Evolutionary conservation across 2,888 invertebrate genomes (phyloP).

Genomic region (Phymatocera aterrima): DNA sequence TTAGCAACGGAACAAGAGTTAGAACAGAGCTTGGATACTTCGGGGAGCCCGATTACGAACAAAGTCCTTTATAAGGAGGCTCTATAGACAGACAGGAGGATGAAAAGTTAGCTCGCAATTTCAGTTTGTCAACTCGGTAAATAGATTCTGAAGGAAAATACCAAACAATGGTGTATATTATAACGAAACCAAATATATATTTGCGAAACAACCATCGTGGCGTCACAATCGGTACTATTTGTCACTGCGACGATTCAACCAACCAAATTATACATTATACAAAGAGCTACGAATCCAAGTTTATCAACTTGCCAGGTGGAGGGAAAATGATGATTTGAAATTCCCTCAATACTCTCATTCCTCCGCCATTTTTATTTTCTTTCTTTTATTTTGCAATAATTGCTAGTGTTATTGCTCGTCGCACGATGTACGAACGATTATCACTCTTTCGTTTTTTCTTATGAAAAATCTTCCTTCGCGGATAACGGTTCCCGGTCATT

Average conservation of each 20-base stretch:
- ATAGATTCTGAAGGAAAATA: conserved; percentile 7
- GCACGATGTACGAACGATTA: no score
- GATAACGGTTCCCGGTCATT: no score
- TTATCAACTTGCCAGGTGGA: no score
- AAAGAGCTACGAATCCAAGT: background rate
- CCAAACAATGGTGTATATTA: background rate
- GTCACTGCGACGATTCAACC: no score
- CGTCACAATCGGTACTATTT: background rate
- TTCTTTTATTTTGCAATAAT: no score
- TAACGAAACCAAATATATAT: no score
- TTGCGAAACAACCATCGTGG: background rate
- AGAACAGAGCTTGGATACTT: background rate
- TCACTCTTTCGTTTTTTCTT: no score
- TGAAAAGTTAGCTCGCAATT: conserved; percentile 1
- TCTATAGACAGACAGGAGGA: background rate
- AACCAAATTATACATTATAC: background rate
- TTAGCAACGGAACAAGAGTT: background rate
- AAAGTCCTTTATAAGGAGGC: background rate
- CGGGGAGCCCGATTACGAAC: background rate
- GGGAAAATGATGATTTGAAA: no score
- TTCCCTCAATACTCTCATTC: no score
- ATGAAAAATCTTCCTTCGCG: no score
- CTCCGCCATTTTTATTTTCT: no score
- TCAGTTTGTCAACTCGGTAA: background rate
- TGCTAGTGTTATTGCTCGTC: no score